These are phyloP conservation scores for Clarias fuscus DNA, from an alignment of 2,797 vertebrate species.

Conservation along the genomic window DNA sequence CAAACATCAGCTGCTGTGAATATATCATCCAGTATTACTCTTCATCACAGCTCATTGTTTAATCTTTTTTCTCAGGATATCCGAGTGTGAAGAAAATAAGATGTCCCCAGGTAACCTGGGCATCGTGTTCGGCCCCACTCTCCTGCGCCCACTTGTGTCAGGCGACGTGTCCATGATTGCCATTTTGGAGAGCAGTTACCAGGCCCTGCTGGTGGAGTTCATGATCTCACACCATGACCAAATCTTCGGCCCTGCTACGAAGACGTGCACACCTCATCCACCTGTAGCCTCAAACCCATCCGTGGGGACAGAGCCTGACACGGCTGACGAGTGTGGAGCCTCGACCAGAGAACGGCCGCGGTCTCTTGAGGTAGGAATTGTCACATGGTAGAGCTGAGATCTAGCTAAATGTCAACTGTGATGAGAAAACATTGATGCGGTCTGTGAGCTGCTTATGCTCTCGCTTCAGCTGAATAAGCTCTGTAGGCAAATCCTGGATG, in stretches of 20 bases:
- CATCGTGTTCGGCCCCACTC: slow-evolving; percentile 91
- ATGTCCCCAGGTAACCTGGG: slow-evolving; percentile 93
- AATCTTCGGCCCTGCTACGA: slow-evolving; percentile 75
- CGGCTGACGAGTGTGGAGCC: slow-evolving; percentile 46
- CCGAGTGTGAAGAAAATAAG: slow-evolving; percentile 87
- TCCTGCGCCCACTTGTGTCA: slow-evolving; percentile 78
- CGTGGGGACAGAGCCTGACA: slow-evolving; percentile 57
- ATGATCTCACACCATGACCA: slow-evolving; percentile 81
- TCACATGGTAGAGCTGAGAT: neutral
- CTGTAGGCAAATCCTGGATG: neutral
- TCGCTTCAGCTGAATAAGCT: neutral
- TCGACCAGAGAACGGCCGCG: slow-evolving; percentile 66
- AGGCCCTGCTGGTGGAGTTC: slow-evolving; percentile 87
- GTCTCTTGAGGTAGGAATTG: slow-evolving; percentile 73
- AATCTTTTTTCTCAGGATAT: slow-evolving; percentile 74
- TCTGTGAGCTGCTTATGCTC: neutral
- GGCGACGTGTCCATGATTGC: slow-evolving; percentile 77
- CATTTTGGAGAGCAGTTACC: slow-evolving; percentile 85
- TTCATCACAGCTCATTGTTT: neutral
- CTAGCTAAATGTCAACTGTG: neutral
- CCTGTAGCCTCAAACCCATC: slow-evolving; percentile 67
- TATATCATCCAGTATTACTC: neutral
- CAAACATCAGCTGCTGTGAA: neutral
- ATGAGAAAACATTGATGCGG: neutral
- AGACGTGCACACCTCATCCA: slow-evolving; percentile 64